phyloP scores from a whole-genome alignment of 2,888 invertebrate species.

The Drosophila subquinaria region DNA sequence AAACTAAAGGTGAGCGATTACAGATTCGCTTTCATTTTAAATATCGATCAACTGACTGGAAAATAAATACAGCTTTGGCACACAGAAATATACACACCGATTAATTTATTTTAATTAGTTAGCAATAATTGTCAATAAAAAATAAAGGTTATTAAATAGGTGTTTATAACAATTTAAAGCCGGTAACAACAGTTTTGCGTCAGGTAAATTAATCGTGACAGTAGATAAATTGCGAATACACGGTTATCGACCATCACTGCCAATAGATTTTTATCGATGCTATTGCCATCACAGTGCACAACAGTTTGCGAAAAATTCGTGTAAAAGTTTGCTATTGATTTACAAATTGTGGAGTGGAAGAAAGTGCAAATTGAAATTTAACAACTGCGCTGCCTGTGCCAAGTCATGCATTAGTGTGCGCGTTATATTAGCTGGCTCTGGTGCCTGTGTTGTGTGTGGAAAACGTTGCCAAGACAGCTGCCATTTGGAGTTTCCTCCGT shows the following conservation, averaged over 20 bases:
- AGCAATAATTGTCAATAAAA: neutral
- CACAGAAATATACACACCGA: neutral
- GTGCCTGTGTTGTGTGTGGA: conserved; percentile 39
- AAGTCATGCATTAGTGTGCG: conserved; percentile 49
- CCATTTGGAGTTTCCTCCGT: conserved; percentile 36
- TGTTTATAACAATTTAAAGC: neutral
- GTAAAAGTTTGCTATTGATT: conserved; percentile 67
- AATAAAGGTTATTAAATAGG: neutral
- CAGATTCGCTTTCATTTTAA: conserved; percentile 1
- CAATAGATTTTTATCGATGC: conserved; percentile 48
- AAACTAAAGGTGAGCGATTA: conserved; percentile 26
- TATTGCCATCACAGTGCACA: conserved; percentile 72
- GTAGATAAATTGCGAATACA: conserved; percentile 20
- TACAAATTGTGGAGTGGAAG: conserved; percentile 39
- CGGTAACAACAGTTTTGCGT: neutral
- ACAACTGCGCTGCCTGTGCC: conserved; percentile 24
- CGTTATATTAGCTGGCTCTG: conserved; percentile 30
- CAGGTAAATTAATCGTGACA: neutral
- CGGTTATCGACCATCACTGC: conserved; percentile 37
- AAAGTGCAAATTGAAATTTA: conserved; percentile 27
- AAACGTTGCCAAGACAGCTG: conserved; percentile 41
- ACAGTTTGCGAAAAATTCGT: conserved; percentile 75
- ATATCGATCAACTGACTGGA: conserved; percentile 1
- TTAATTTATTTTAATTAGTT: neutral
- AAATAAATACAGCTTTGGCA: neutral